Base-by-base conservation (phyloP, 37 sponge, comb jelly and placozoan genomes). In the Aphrocallistes beatrix region DNA sequence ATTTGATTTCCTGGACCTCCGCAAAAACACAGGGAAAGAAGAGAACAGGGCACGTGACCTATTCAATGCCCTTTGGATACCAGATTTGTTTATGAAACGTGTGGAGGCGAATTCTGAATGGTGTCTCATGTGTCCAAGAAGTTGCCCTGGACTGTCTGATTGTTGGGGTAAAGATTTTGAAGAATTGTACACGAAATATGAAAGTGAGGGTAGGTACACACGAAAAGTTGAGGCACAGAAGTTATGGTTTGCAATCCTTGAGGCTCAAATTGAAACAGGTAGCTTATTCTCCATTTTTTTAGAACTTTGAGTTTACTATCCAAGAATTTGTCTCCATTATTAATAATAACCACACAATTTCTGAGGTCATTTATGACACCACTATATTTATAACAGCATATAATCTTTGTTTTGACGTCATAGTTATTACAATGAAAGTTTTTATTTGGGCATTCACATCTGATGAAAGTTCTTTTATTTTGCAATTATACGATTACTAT, bases 61-160 rank as follows among this genome's bases (percentile, higher is more conserved):
- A 37, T 98, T 98, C 89, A 95, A 91, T 39, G 96, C 94, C 9
- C 84, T 98, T 69, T 98, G 99, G 99, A 91, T 95, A 1, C 99
- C 99, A 0, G 99, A 98, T 81, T 91, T 98, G 19, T 98, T 98
- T 86, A 98, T 98, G 99, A 85, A 90, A 49, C 86, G 99, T 30
- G 99, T 98, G 0, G 92, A 95, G 40, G 75, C 42, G 17, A 84
- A 98, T 51, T 88, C 36, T 38, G 88, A 90, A 28, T 98, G 99
- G 99, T 95, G 94, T 17, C 87, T 98, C 38, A 94, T 98, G 94
- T 98, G 99, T 83, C 99, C 99, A 42, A 51, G 95, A 75, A 96
- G 95, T 85, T 95, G 93, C 34, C 96, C 99, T 32, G 99, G 96
- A 9, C 92, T 98, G 23, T 84, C 85, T 32, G 96, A 98, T 38